These are phyloP conservation scores for Pterocles gutturalis DNA, from an alignment of 2,113 vertebrate species.

Conservation along the genomic window DNA sequence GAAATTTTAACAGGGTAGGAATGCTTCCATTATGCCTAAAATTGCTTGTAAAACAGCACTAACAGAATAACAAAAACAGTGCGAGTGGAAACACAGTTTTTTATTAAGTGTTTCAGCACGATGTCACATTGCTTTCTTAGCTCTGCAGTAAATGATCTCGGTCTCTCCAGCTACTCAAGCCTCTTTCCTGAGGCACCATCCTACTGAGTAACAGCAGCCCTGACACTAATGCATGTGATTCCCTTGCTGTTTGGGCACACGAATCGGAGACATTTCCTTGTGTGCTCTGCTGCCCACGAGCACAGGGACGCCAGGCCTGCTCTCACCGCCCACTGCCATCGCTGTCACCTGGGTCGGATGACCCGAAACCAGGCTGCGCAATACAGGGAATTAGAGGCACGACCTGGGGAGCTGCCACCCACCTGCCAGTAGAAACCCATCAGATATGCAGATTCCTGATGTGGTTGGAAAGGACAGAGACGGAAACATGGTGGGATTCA, in stretches of 20 bases:
- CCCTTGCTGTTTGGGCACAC: rapidly evolving
- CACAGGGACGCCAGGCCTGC: rapidly evolving
- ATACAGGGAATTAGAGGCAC: rapidly evolving
- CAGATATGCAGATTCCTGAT: rapidly evolving
- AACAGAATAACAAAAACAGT: rapidly evolving
- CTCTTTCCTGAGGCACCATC: neutral
- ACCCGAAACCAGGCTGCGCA: rapidly evolving
- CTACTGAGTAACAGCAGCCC: rapidly evolving
- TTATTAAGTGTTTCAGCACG: rapidly evolving
- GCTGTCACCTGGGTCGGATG: rapidly evolving
- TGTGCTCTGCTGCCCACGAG: neutral
- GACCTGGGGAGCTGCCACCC: rapidly evolving
- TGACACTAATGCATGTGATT: rapidly evolving
- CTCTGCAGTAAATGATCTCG: rapidly evolving
- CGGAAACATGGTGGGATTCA: rapidly evolving
- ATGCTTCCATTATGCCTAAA: neutral
- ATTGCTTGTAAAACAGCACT: neutral
- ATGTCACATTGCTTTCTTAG: rapidly evolving
- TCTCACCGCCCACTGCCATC: rapidly evolving
- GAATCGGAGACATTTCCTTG: rapidly evolving
- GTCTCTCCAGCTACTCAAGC: neutral
- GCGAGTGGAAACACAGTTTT: neutral
- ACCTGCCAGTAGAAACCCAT: rapidly evolving
- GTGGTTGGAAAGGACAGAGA: rapidly evolving
- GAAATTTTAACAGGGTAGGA: neutral